Conservation (phyloP, 2,888 invertebrate genomes). For the Drosophila merina region DNA sequence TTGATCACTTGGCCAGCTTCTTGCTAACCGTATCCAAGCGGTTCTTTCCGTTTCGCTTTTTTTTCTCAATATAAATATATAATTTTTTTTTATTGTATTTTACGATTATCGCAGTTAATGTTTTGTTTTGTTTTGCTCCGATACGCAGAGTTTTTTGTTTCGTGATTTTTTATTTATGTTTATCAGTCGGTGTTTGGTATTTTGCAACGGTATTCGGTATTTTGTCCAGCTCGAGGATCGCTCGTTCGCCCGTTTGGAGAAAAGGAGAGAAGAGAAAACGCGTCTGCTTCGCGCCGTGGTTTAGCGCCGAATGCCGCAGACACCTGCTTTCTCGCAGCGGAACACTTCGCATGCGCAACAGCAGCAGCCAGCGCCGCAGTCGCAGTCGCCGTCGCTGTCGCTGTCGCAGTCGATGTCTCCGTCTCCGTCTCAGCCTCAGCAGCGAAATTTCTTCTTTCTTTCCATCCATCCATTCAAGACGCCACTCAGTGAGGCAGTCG, state of each 20-base stretch:
- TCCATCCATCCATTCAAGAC: conserved; percentile 73
- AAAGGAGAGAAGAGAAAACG: conserved; percentile 65
- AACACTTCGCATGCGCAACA: conserved; percentile 84
- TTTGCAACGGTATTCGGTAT: not conserved
- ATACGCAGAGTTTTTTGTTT: conserved; percentile 1
- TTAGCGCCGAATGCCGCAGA: conserved; percentile 84
- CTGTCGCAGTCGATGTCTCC: conserved; percentile 25
- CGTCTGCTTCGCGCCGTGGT: conserved; percentile 84
- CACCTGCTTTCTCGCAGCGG: conserved; percentile 85
- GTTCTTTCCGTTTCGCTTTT: conserved; percentile 23
- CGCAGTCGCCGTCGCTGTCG: conserved; percentile 11
- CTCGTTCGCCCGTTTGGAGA: conserved; percentile 33
- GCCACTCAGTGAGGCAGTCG: conserved; percentile 52
- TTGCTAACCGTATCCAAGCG: conserved; percentile 12
- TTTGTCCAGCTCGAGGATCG: conserved; percentile 24
- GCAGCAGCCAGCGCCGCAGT: conserved; percentile 50
- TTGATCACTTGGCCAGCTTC: conserved; percentile 12
- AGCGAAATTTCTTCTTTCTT: conserved; percentile 78
- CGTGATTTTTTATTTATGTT: not conserved
- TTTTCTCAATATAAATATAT: conserved; percentile 3
- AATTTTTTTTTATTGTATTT: conserved; percentile 17
- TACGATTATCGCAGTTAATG: conserved; percentile 18
- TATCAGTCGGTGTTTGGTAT: not conserved
- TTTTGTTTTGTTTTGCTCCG: conserved; percentile 12
- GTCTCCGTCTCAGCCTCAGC: conserved; percentile 24